A percentile compares a stretch with the other conserved stretches of the same genome.
Evolutionary conservation across 2,113 vertebrate species (phyloP).

Genomic region (Chloropsis hardwickii): DNA sequence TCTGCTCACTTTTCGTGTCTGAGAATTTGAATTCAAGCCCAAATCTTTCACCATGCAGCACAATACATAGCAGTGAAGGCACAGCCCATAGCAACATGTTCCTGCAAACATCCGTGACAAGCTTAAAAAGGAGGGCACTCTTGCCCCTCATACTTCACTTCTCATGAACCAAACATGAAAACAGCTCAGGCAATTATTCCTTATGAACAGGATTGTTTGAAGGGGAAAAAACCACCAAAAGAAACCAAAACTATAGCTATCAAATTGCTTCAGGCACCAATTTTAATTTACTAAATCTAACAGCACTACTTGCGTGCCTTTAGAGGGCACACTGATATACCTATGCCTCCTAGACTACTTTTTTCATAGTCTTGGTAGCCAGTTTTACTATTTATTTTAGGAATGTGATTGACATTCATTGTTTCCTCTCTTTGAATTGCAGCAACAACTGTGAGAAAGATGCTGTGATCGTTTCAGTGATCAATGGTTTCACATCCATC

Average conservation of each 20-base stretch:
- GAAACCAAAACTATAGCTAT: background rate
- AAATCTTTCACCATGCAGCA: background rate
- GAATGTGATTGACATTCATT: background rate
- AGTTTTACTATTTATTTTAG: background rate
- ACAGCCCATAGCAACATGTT: background rate
- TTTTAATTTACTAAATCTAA: background rate
- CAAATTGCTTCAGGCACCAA: background rate
- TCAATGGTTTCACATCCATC: conserved; percentile 92
- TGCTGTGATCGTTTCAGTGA: conserved; percentile 86
- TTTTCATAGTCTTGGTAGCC: background rate
- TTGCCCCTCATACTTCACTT: background rate
- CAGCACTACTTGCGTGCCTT: background rate
- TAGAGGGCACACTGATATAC: background rate
- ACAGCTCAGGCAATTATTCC: background rate
- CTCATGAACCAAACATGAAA: background rate
- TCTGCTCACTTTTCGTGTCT: background rate
- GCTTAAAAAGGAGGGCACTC: background rate
- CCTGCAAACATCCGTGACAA: background rate
- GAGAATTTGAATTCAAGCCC: background rate
- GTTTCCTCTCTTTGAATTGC: background rate
- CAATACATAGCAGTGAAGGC: background rate
- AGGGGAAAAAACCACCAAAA: background rate
- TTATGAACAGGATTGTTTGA: background rate
- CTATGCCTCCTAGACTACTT: background rate
- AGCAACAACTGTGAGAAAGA: conserved; percentile 97